These are phyloP conservation scores for Trachelus troglodyta DNA, from an alignment of 2,888 invertebrate genomes.

Conservation along the genomic window DNA sequence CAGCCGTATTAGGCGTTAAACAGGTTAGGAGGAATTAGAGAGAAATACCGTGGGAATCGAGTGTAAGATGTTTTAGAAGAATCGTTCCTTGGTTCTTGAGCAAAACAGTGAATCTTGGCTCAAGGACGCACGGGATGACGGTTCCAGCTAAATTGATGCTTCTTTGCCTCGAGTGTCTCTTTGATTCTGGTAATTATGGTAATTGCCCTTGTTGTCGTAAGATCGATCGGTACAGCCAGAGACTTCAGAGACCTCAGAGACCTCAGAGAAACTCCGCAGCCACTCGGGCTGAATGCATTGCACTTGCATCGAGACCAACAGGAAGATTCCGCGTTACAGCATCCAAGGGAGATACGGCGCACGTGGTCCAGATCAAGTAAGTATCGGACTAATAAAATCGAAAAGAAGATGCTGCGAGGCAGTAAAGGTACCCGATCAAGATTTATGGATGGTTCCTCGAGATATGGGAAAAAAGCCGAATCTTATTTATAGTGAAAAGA, in stretches of 20 bases:
- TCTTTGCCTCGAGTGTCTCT: constrained; percentile 24
- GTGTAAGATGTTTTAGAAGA: not conserved
- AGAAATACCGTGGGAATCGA: not conserved
- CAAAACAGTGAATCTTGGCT: not conserved
- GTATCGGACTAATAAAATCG: too few species aligned
- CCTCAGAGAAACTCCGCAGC: too few species aligned
- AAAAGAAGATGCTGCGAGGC: not conserved
- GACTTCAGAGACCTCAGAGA: too few species aligned
- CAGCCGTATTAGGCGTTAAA: not conserved
- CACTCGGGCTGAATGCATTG: too few species aligned
- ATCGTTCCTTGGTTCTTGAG: not conserved
- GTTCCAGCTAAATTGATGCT: constrained; percentile 19
- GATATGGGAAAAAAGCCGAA: constrained; percentile 35
- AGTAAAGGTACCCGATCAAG: constrained; percentile 12
- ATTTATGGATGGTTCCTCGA: constrained; percentile 37
- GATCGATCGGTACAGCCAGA: constrained; percentile 13
- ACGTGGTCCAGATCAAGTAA: too few species aligned
- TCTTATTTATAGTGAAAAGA: constrained; percentile 36
- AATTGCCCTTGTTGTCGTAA: constrained; percentile 29
- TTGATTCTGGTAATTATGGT: constrained; percentile 25
- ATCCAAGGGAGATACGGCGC: too few species aligned
- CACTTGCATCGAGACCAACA: too few species aligned
- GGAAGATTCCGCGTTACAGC: too few species aligned
- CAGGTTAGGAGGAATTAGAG: not conserved
- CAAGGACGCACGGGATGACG: too few species aligned